A percentile compares a stretch with the other conserved stretches of the same genome.
phyloP scores from a whole-genome alignment of 1,140 invertebrate genomes.

The Wasmannia auropunctata region DNA sequence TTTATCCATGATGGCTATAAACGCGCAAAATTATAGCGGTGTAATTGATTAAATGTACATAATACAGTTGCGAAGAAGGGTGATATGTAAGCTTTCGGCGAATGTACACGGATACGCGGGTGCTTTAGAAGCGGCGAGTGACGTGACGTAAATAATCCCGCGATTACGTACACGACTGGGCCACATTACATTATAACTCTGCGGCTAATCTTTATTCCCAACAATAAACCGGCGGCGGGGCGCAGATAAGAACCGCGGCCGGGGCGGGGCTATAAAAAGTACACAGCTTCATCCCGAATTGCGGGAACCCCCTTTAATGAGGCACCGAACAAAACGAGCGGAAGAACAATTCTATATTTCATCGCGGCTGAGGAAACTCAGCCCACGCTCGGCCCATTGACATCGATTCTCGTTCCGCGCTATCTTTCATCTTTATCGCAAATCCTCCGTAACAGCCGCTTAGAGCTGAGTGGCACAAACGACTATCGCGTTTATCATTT shows the following conservation, averaged over 20 bases:
- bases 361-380: slow-evolving; percentile 6
- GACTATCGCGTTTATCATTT: neutral
- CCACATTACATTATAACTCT: slow-evolving; percentile 32
- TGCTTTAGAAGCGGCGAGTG: neutral
- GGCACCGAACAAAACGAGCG: slow-evolving; percentile 17
- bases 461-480: slow-evolving; percentile 6
- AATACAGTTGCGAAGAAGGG: neutral
- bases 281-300: slow-evolving; percentile 25
- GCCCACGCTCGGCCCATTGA: slow-evolving; percentile 7
- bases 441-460: neutral
- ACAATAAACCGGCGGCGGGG: slow-evolving; percentile 28
- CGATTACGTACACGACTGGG: slow-evolving; percentile 1
- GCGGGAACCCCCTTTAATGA: slow-evolving; percentile 8
- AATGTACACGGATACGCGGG: neutral
- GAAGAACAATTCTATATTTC: slow-evolving; percentile 21
- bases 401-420: slow-evolving; percentile 25
- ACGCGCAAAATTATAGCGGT: neutral
- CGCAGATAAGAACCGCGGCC: slow-evolving; percentile 8
- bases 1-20: neutral
- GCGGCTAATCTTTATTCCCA: slow-evolving; percentile 37
- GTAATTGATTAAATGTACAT: neutral
- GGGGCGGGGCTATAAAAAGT: slow-evolving; percentile 18
- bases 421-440: neutral
- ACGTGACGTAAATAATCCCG: neutral
- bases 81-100: neutral